Base-by-base conservation (phyloP, 2,888 invertebrate species). In the Athalia cordata region DNA sequence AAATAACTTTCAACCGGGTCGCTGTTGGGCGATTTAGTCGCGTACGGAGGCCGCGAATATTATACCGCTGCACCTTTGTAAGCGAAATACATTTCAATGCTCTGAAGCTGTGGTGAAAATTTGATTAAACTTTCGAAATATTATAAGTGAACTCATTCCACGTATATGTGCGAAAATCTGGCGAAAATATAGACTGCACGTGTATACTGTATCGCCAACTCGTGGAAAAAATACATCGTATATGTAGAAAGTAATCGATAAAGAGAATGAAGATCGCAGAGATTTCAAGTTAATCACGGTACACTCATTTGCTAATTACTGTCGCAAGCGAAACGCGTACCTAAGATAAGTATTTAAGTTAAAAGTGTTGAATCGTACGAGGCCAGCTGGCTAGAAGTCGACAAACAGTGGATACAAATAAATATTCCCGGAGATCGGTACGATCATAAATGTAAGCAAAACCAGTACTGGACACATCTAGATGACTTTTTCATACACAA, bases 241-340 rank as follows among this genome's bases (percentile, higher is more conserved):
- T n/a, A 9, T n/a, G 45, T 47, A 9, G 57, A 4, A 57, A 9
- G 45, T 72, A 45, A 72, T 72, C 59, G 13, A 72, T 72, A 59
- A 13, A n/a, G 47, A 72, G 47, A 5, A 59, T 72, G n/a, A 57
- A 70, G 57, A 70, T 70, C 55, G 43, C 57, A 72, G 57, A 72
- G 43, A 72, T 70, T 70, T 70, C 57, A 13, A 59, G 11, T 6
- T 11, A 13, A 3, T 72, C 9, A 72, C 59, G 52, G 5, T 52
- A 50, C 52, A 55, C 68, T 68, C 55, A 72, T 59, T 45, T 72
- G 29, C 50, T 68, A 43, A 68, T 72, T 72, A 72, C 59, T 15
- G 59, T 29, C 15, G 52, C 59, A n/a, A 72, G 57, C 43, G 47
- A 72, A 45, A 47, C 8, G 59, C 57, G 45, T 47, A 59, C 57